phyloP scores from a whole-genome alignment of 2,113 vertebrate genomes.

The Danio rerio region GRCz12tu NC_133187.1:46572001-46572500 shows the following conservation, averaged over 20 bases:
- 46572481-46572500: not conserved
- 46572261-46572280: not conserved
- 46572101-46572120: too few relatives aligned
- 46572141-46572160: not conserved
- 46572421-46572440: not conserved
- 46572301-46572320: not conserved
- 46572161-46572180: not conserved
- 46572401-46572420: not conserved
- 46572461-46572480: not conserved
- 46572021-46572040: too few relatives aligned
- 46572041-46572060: too few relatives aligned
- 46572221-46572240: not conserved
- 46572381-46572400: not conserved
- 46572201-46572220: not conserved
- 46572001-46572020: too few relatives aligned
- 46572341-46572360: not conserved
- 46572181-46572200: not conserved
- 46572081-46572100: too few relatives aligned
- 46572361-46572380: not conserved
- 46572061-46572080: too few relatives aligned
- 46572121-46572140: too few relatives aligned
- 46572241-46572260: not conserved
- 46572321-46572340: not conserved
- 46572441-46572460: not conserved
- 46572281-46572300: constrained; percentile 1